Conservation (phyloP, 1,140 invertebrate genomes). For the Diorhabda sublineata region DNA sequence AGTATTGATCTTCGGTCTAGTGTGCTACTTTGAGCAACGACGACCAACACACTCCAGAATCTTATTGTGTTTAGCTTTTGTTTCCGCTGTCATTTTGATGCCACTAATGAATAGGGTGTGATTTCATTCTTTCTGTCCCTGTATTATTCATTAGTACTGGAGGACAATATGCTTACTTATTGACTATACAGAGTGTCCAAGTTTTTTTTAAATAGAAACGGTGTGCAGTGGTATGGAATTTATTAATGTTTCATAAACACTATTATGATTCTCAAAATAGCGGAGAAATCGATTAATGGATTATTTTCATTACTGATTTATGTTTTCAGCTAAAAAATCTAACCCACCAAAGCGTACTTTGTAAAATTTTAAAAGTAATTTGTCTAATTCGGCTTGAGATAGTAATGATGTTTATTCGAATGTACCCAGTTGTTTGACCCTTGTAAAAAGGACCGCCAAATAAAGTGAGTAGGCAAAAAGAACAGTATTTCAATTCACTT, state of each 20-base stretch:
- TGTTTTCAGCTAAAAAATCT: too few relatives aligned
- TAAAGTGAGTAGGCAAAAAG: constrained; percentile 35
- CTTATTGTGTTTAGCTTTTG: constrained; percentile 21
- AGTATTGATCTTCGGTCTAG: constrained; percentile 40
- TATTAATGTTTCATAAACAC: too few relatives aligned
- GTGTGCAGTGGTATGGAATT: too few relatives aligned
- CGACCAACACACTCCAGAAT: constrained; percentile 12
- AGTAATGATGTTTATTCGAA: not conserved
- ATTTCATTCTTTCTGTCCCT: constrained; percentile 5
- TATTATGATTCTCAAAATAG: too few relatives aligned
- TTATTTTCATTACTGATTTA: too few relatives aligned
- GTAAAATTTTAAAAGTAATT: not conserved
- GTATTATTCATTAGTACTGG: not conserved
- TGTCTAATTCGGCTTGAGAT: not conserved
- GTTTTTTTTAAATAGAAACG: too few relatives aligned
- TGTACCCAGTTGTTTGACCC: constrained; percentile 1
- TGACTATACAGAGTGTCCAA: not conserved
- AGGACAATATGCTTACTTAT: not conserved
- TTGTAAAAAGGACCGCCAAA: constrained; percentile 9
- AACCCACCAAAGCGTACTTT: too few relatives aligned
- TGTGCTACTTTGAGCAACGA: constrained; percentile 30
- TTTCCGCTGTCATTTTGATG: constrained; percentile 19
- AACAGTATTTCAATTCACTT: constrained; percentile 37
- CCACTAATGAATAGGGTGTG: constrained; percentile 12
- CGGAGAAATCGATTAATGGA: too few relatives aligned